Evolutionary conservation across 2,888 invertebrate species (phyloP).

Genomic region (Tetragonisca angustula): DNA sequence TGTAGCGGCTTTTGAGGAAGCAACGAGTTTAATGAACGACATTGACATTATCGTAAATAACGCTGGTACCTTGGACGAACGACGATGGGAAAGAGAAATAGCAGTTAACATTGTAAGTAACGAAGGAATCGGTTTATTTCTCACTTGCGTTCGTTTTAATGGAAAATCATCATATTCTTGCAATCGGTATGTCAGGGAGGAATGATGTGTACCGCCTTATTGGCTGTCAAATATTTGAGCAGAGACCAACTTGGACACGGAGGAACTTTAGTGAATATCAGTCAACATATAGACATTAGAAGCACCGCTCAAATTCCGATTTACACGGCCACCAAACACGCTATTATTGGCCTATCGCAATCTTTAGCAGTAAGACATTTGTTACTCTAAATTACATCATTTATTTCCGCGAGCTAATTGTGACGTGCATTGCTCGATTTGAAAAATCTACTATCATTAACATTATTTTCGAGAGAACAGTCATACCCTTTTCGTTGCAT

Average conservation of each 20-base stretch:
- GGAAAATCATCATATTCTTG: neutral
- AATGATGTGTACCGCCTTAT: slow-evolving; percentile 78
- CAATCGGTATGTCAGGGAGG: slow-evolving; percentile 70
- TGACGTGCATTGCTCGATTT: neutral
- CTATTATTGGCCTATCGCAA: slow-evolving; percentile 77
- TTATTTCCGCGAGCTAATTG: neutral
- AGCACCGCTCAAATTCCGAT: slow-evolving; percentile 84
- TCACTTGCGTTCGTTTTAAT: neutral
- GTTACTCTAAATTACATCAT: neutral
- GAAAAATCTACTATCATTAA: neutral
- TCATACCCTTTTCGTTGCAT: too few relatives aligned
- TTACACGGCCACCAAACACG: slow-evolving; percentile 86
- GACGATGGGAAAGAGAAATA: slow-evolving; percentile 90
- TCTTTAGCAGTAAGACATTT: slow-evolving; percentile 71
- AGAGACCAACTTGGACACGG: slow-evolving; percentile 85
- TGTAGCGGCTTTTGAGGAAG: slow-evolving; percentile 90
- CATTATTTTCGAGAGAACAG: too few relatives aligned
- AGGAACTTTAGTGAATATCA: slow-evolving; percentile 87
- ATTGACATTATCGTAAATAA: slow-evolving; percentile 92
- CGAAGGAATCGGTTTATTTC: slow-evolving; percentile 50
- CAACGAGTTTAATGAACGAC: slow-evolving; percentile 88
- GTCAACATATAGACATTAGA: slow-evolving; percentile 86
- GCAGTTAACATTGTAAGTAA: slow-evolving; percentile 90
- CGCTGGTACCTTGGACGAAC: slow-evolving; percentile 91
- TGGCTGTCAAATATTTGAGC: slow-evolving; percentile 83